Evolutionary conservation across 35 echinoderm and acorn worm species (phyloP), one percentile per base, ranked within the genome.

Genomic region (Anneissia japonica): DNA sequence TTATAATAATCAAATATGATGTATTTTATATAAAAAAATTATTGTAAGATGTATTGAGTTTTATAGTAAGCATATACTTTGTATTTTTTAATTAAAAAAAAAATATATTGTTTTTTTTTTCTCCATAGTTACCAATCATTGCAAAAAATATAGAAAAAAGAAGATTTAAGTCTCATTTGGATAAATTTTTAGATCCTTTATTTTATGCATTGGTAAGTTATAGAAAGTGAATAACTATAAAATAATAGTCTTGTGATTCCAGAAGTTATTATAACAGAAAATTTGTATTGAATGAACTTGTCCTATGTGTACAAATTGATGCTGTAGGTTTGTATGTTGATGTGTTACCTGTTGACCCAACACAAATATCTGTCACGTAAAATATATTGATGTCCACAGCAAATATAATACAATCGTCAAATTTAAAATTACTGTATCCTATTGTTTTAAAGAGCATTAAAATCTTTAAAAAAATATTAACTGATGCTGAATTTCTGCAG

Each of bases 121-220:
- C 31, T 81, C 5, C 35, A 45, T 72, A 98, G 95, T 41, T 98
- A 32, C 95, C 95, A 46, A 73, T 84, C 38, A 90, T 98, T 4
- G 92, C 80, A 0, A 89, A 84, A 40, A 90, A 93, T 31, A 86
- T 94, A 43, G 95, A 92, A 0, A 98, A 98, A 83, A 77, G 95
- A 76, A 84, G 89, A 79, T 98, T 98, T 76, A 98, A 94, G 40
- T 89, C 91, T 11, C 46, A 89, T 72, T 77, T 98, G 89, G 95
- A 98, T 46, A 35, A 28, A 36, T 94, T 98, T 81, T 91, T 98
- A 76, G 95, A 98, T 82, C 46, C 89, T 17, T 91, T 98, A 74
- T 98, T 98, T 78, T 85, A 98, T 76, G 86, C 88, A 38, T 83
- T 98, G 91, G 95, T 93, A 38, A 98, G 95, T 94, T 10, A 43